phyloP scores from a whole-genome alignment of 2,888 invertebrate species.

The Cylloceria caligata region DNA sequence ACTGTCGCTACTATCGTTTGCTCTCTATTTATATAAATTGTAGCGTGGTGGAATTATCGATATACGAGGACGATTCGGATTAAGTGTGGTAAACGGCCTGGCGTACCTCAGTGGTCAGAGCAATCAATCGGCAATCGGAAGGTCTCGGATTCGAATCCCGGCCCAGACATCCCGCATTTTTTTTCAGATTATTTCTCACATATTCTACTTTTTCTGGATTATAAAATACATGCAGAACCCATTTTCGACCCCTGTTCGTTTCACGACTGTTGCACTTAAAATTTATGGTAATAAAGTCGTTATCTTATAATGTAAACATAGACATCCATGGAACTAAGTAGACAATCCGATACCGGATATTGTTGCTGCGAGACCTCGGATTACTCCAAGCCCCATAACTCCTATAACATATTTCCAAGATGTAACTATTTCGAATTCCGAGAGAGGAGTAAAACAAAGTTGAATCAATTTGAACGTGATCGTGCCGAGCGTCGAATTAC shows the following conservation, averaged over 20 bases:
- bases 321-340: neutral
- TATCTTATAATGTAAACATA: slow-evolving; percentile 40
- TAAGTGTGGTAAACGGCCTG: no score
- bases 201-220: no score
- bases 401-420: neutral
- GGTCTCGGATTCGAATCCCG: no score
- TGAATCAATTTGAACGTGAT: slow-evolving; percentile 18
- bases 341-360: slow-evolving; percentile 26
- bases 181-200: no score
- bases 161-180: no score
- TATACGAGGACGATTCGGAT: no score
- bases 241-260: slow-evolving; percentile 7
- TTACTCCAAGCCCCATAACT: slow-evolving; percentile 2
- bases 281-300: slow-evolving; percentile 42
- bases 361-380: slow-evolving; percentile 7
- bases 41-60: no score
- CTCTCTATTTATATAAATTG: slow-evolving; percentile 27
- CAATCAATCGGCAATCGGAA: no score
- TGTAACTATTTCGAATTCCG: slow-evolving; percentile 30
- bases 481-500: slow-evolving; percentile 44
- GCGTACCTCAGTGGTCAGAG: no score
- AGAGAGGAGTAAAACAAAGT: slow-evolving; percentile 14
- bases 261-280: slow-evolving; percentile 37
- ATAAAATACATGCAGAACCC: slow-evolving; percentile 27
- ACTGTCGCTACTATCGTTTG: neutral